Percentiles rank a stretch among this genome's conserved stretches.
Conservation (phyloP, 2,797 vertebrate genomes). For the Notolepis coatsorum region DNA sequence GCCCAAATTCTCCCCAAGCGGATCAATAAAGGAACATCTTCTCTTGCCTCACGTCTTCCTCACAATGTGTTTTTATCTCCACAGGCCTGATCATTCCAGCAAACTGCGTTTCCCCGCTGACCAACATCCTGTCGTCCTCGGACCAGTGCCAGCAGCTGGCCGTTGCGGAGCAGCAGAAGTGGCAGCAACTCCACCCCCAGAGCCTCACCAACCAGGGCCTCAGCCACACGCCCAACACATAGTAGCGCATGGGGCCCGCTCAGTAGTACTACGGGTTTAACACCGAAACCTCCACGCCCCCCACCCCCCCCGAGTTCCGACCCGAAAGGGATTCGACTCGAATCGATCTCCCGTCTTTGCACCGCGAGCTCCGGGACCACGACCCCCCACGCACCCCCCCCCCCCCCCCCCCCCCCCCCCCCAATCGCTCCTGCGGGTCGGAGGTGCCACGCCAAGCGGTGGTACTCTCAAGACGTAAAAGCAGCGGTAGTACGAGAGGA, state of each 20-base stretch:
- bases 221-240: conserved; percentile 87
- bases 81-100: conserved; percentile 98
- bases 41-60: not conserved
- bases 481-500: conserved; percentile 64
- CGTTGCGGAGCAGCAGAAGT: conserved; percentile 96
- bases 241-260: conserved; percentile 46
- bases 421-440: conserved; percentile 31
- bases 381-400: conserved; percentile 30
- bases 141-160: conserved; percentile 98
- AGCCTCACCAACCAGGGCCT: conserved; percentile 98
- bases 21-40: too few relatives aligned
- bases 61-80: not conserved
- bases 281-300: conserved; percentile 59
- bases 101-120: conserved; percentile 92
- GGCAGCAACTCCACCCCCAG: conserved; percentile 98
- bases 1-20: too few relatives aligned
- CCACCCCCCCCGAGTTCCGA: conserved; percentile 14
- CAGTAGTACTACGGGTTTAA: not conserved
- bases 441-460: conserved; percentile 31
- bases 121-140: conserved; percentile 95
- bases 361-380: conserved; percentile 44
- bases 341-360: conserved; percentile 36
- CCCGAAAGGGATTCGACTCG: conserved; percentile 33
- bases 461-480: conserved; percentile 32
- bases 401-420: conserved; percentile 20